Evolutionary conservation across 1,140 invertebrate genomes (phyloP), one percentile per base, ranked within the genome.

Genomic region (Heliconius himera): DNA sequence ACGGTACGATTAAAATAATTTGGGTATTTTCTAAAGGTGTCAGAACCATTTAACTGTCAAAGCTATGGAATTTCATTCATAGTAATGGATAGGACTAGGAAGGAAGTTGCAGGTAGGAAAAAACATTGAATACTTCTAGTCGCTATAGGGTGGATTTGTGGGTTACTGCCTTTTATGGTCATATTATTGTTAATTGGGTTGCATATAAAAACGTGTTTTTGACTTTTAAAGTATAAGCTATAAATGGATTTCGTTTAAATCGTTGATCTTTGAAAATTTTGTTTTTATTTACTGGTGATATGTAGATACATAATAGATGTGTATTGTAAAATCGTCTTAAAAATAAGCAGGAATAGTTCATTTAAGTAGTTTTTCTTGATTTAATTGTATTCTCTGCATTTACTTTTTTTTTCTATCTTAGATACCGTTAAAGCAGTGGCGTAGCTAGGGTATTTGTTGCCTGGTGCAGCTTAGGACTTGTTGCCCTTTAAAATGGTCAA

Each of bases 51-150:
- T 89, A 89, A 82, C 87, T 91, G 91, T 92, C 91, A 93, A 85
- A 86, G 77, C 71, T 36, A 73, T 76, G 87, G 91, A 93, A 93
- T 93, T 89, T 87, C 86, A 89, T 91, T 91, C 86, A 88, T 78
- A 74, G 89, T 93, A 90, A 92, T 89, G 85, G 88, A 91, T 92
- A 85, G 92, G 92, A 93, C 91, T 92, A 85, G 92, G 92, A 93
- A 93, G 91, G 91, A 93, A 92, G 92, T 92, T 81, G 91, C 92
- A 93, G 92, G 92, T 93, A 93, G 76, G 76, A 87, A 89, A 87
- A 90, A 88, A 80, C 83, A 46, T 71, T 87, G 81, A 80, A 82
- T 87, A 85, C 83, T 82, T 80, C 29, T 70, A 70, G 8, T 11
- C 1, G 11, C 60, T 66, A 82, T 75, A 78, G 85, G 86, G 82